Base-by-base conservation (phyloP, 2,888 invertebrate genomes). In the Hemaris fuciformis region DNA sequence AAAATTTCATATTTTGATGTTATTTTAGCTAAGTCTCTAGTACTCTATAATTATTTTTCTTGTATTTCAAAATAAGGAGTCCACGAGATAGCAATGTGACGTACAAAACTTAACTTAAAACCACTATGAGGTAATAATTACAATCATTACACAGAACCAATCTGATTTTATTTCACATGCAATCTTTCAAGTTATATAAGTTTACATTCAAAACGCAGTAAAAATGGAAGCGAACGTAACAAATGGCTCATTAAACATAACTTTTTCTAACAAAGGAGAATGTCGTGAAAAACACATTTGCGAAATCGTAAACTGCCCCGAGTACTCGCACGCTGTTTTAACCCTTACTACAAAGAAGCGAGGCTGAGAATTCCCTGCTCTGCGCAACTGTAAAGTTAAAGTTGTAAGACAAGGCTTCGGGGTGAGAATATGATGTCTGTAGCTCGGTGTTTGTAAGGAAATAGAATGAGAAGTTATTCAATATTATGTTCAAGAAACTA, bases 241-340 rank as follows among this genome's bases (percentile, higher is more conserved):
- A 73, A 83, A 83, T 78, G 76, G 77, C 75, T 85, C 84, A 84
- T 87, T 84, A 84, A 81, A 80, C 68, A 70, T 68, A 74, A 82
- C 77, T 80, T 82, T 82, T 80, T 79, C 77, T 77, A 77, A 65
- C 71, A 77, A 77, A 74, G 80, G 75, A 71, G 70, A 73, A 62
- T 62, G 76, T 73, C 75, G 73, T 80, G 77, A 79, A 84, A 86
- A 84, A 84, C 78, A 81, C 81, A 84, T 87, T 88, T 83, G 81
- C 80, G 72, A 77, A 81, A 80, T 77, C 83, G 84, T 88, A 88
- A 88, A 88, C 88, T 76, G 59, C 56, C 62, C 64, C 63, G 25
- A 10, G 57, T 22, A 34, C 22, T 62, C 38, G 6, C 57, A 60
- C 34, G 57, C 61, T 53, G 77, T 67, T 75, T 64, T 70, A 15